phyloP scores from a whole-genome alignment of 2,113 vertebrate species.

The Gallinago undulata region DNA sequence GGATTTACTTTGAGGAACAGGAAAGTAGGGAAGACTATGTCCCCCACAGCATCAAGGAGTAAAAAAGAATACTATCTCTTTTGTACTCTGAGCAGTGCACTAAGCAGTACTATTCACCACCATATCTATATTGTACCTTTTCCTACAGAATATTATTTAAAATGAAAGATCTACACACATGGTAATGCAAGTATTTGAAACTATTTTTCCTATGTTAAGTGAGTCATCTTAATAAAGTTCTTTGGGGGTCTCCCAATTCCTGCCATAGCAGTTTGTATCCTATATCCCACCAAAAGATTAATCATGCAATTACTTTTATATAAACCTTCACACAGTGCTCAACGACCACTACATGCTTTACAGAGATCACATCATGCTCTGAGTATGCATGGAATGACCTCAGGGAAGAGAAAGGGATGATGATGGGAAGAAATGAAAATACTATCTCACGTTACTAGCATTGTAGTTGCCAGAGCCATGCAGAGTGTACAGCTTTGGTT shows the following conservation, averaged over 20 bases:
- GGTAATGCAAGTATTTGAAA: background rate
- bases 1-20: background rate
- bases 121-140: background rate
- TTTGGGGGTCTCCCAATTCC: background rate
- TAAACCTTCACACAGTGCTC: background rate
- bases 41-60: background rate
- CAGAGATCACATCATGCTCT: background rate
- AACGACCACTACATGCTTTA: background rate
- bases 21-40: background rate
- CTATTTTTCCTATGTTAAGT: background rate
- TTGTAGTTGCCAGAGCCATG: background rate
- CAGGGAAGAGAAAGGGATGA: background rate
- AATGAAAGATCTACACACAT: background rate
- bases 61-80: background rate
- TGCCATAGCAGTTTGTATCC: background rate
- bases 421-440: background rate
- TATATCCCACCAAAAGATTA: background rate
- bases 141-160: background rate
- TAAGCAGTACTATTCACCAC: background rate
- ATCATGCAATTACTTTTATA: background rate
- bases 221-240: background rate
- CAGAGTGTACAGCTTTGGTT: background rate
- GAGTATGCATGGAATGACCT: background rate
- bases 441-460: background rate
- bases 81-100: background rate